Evolutionary conservation across 2,888 invertebrate genomes (phyloP).

Genomic region (Steromphala cineraria): DNA sequence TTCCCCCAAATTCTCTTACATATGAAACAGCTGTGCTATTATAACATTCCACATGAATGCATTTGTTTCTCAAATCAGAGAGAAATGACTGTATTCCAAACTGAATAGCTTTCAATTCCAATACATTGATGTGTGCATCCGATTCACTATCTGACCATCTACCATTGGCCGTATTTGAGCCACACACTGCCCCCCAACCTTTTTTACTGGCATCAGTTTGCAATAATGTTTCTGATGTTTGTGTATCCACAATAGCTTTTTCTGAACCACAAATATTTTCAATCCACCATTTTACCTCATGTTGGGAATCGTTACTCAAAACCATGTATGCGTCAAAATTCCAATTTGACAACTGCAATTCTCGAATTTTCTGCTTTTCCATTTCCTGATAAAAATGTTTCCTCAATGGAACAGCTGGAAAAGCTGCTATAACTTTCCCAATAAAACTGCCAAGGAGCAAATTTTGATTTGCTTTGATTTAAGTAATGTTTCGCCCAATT

Average conservation of each 20-base stretch:
- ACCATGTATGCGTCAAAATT: constrained; percentile 18
- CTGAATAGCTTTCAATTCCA: constrained; percentile 26
- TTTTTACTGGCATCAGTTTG: background rate
- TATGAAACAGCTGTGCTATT: too few species aligned
- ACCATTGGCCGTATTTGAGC: background rate
- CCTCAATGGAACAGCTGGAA: too few species aligned
- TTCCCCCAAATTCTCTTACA: too few species aligned
- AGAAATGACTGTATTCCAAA: constrained; percentile 24
- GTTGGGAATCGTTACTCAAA: background rate
- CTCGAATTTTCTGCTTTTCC: constrained; percentile 27
- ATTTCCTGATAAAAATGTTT: constrained; percentile 25
- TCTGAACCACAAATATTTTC: too few species aligned
- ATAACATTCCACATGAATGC: too few species aligned
- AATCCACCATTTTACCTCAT: too few species aligned
- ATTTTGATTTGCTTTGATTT: background rate
- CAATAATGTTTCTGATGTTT: too few species aligned
- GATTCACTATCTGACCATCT: constrained; percentile 28
- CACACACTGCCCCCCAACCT: constrained; percentile 24
- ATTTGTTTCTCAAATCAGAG: too few species aligned
- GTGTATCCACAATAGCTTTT: too few species aligned
- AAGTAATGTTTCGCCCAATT: background rate
- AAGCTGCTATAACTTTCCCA: constrained; percentile 18
- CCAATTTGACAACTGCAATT: constrained; percentile 4
- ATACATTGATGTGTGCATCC: constrained; percentile 20
- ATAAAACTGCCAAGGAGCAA: constrained; percentile 21